phyloP scores from a whole-genome alignment of 2,113 vertebrate genomes.

The Melanotaenia duboulayi region DNA sequence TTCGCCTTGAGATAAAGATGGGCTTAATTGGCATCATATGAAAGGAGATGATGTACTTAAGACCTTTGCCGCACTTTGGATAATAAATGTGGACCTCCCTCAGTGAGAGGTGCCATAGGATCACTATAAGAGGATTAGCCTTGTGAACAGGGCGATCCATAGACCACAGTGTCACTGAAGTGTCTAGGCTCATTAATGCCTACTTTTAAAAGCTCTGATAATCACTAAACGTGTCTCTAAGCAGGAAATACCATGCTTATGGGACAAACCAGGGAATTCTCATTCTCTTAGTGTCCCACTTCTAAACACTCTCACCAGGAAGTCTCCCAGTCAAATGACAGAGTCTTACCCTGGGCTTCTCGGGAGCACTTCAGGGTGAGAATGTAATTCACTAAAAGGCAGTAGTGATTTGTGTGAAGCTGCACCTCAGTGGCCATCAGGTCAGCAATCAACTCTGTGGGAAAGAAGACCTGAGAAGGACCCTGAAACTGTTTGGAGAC shows the following conservation, averaged over 20 bases:
- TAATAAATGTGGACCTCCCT: constrained; percentile 9
- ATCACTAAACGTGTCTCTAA: too few relatives aligned
- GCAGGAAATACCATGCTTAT: too few relatives aligned
- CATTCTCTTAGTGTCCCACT: too few relatives aligned
- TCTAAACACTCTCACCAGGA: neutral
- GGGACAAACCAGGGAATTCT: too few relatives aligned
- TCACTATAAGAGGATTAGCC: constrained; percentile 61
- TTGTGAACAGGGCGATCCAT: constrained; percentile 21
- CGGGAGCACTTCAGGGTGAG: constrained; percentile 22
- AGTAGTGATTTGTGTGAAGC: constrained; percentile 19
- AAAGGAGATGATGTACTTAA: constrained; percentile 15
- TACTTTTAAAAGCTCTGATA: constrained; percentile 22
- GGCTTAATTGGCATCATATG: constrained; percentile 56
- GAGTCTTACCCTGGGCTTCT: constrained; percentile 22
- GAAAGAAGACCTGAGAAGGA: constrained; percentile 11
- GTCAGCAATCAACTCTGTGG: constrained; percentile 51
- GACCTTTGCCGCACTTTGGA: constrained; percentile 38
- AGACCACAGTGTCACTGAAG: constrained; percentile 37
- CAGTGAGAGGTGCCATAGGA: constrained; percentile 15
- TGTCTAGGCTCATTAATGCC: constrained; percentile 37
- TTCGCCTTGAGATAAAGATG: constrained; percentile 21
- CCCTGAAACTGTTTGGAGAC: constrained; percentile 17
- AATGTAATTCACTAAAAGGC: constrained; percentile 23
- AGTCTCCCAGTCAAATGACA: constrained; percentile 18
- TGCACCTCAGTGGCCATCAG: constrained; percentile 14